Evolutionary conservation across 2,888 invertebrate species (phyloP).

Genomic region (Seira musarum): DNA sequence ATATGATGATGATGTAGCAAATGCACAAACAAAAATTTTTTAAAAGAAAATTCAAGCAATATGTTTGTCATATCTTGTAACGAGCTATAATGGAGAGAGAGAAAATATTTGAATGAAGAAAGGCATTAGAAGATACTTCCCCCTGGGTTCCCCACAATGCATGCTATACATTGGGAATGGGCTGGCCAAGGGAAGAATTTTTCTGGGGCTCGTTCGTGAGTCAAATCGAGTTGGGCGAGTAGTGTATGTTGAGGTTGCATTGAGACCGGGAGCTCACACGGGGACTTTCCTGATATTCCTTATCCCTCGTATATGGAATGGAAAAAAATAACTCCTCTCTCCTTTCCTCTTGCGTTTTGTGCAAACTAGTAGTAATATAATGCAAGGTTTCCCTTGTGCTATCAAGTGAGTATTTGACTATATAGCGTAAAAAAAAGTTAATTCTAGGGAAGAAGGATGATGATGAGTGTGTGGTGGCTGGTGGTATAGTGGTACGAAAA

Average conservation of each 20-base stretch:
- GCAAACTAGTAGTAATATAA: slow-evolving; percentile 3
- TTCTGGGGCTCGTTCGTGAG: slow-evolving; percentile 56
- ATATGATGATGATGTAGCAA: too few species aligned
- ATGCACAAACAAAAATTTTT: too few species aligned
- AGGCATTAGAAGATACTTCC: not conserved
- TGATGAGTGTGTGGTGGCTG: slow-evolving; percentile 29
- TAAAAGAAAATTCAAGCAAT: too few species aligned
- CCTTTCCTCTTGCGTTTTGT: not conserved
- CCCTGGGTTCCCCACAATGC: slow-evolving; percentile 1
- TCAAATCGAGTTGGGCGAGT: slow-evolving; percentile 50
- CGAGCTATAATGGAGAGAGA: too few species aligned
- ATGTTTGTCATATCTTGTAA: too few species aligned
- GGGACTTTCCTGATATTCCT: slow-evolving; percentile 50
- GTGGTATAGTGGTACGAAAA: slow-evolving; percentile 16
- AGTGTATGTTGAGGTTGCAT: slow-evolving; percentile 57
- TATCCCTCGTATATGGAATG: slow-evolving; percentile 4
- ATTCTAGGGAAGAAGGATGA: slow-evolving; percentile 21
- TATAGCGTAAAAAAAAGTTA: slow-evolving; percentile 15
- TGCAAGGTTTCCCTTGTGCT: not conserved
- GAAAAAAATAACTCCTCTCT: not conserved
- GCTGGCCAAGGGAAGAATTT: slow-evolving; percentile 27
- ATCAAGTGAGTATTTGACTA: slow-evolving; percentile 18
- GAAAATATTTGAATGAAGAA: too few species aligned
- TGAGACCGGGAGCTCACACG: slow-evolving; percentile 50
- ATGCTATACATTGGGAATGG: slow-evolving; percentile 20